Evolutionary conservation across 2,797 vertebrate genomes (phyloP).

Genomic region (Sternotherus odoratus): DNA sequence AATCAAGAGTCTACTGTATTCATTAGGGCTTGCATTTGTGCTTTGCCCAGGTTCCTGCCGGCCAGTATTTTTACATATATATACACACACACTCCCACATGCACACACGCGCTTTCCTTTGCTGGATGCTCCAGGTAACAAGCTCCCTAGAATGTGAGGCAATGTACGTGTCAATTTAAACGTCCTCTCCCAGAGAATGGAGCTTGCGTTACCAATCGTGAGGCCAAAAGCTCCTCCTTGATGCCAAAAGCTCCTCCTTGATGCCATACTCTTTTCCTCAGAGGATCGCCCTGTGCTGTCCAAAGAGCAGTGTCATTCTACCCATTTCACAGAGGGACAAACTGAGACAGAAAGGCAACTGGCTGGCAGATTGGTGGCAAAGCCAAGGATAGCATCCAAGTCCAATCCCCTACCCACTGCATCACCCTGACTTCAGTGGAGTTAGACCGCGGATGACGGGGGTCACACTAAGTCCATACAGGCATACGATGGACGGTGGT

Average conservation of each 20-base stretch:
- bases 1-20: too few relatives aligned
- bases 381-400: background rate
- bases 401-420: background rate
- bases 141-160: background rate
- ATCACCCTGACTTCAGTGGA: background rate
- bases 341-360: background rate
- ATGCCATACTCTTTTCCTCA: background rate
- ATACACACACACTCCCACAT: too few relatives aligned
- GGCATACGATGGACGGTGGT: background rate
- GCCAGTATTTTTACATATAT: too few relatives aligned
- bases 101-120: background rate
- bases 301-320: background rate
- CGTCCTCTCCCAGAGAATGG: background rate
- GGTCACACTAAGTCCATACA: background rate
- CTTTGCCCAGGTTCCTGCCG: too few relatives aligned
- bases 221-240: background rate
- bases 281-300: background rate
- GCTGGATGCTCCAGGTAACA: background rate
- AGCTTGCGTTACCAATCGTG: background rate
- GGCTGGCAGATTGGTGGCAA: background rate
- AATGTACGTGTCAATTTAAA: background rate
- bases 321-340: background rate
- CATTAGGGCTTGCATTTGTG: too few relatives aligned
- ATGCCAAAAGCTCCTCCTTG: background rate
- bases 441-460: background rate